Evolutionary conservation across 2,888 invertebrate genomes (phyloP), one percentile per base, ranked within the genome.

Genomic region (Acrobeloides nanus): DNA sequence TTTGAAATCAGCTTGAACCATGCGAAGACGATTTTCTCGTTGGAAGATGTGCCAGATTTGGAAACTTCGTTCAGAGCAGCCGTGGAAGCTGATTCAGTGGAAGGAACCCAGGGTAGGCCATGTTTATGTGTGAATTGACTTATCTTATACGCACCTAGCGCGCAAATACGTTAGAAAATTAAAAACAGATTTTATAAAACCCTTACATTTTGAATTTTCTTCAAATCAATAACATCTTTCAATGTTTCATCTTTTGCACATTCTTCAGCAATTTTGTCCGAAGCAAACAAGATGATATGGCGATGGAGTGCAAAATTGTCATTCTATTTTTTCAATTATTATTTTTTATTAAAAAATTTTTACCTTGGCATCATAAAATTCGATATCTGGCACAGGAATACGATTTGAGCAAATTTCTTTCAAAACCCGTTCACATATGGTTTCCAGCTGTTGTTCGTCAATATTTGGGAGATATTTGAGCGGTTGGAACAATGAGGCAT

Each of bases 401-500:
- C 34, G 18, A 23, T 48, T 38, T 12, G 44, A 35, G 17, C 38
- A 34, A 17, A 58, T 56, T 24, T 60, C 50, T 15, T 44, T 40
- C 15, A 58, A 54, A 39, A 67, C 61, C 34, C 59, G 48, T 23
- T 55, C 43, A 43, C 64, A 68, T 3, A 62, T 57, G 26, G 38
- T n/a, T 35, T 53, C 34, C 6, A 58, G 35, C 31, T 53, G 51
- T 17, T 41, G 32, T n/a, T n/a, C n/a, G 46, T 68, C 64, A 6
- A 66, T 55, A 29, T 57, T 55, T 1, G 69, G 68, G 15, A 69
- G 51, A 44, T 71, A 69, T 43, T 52, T 53, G 12, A 71, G 43
- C 7, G 69, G 69, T 39, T 64, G 61, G 56, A 71, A 69, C 15
- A 61, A 42, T 4, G 53, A 46, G 7, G 59, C 49, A 26, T 59